Base-by-base conservation (phyloP, 2,113 vertebrate genomes). In the Coturnix japonica region DNA sequence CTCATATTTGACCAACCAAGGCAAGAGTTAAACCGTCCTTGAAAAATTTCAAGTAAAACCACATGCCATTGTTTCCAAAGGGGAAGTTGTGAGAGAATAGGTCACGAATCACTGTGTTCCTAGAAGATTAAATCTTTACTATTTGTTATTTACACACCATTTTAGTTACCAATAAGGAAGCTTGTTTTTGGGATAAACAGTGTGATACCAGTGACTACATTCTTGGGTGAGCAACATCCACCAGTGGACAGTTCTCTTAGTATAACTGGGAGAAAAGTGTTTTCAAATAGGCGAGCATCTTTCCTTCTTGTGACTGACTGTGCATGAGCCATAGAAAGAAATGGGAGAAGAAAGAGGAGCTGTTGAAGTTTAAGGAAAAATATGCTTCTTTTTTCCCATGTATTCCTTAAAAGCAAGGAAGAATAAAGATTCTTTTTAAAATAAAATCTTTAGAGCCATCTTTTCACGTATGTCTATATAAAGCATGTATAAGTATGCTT, bases 21-120 rank as follows among this genome's bases (percentile, higher is more conserved):
- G 73, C 84, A 92, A 86, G 77, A 82, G 76, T 93, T 91, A 93
- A 91, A 89, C 19, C 88, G 75, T 54, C 84, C 81, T 81, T 94
- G 81, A 90, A 95, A 97, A 95, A 74, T 61, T 73, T 93, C 72
- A 66, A 61, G 84, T 81, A 86, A 95, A 98, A 94, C 71, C 95
- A 95, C 85, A 76, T 91, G 85, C 67, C 59, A 44, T 41, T 91
- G 44, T 79, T 90, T 95, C 59, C 61, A 26, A 86, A 79, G 59
- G 90, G 79, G 81, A 87, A 90, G 88, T 87, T 82, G 92, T 71
- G 91, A 79, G 80, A 89, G 89, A 81, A 90, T 85, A 94, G 85
- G 83, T 77, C 85, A 92, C 93, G 96, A 96, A 96, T 95, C 95
- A 95, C 93, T 39, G 18, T 81, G 66, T 83, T 51, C 95, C 64